Percentiles rank a stretch among this genome's conserved stretches.
Conservation (phyloP, 2,797 vertebrate genomes). For the Paratrypauchen microcephalus region DNA sequence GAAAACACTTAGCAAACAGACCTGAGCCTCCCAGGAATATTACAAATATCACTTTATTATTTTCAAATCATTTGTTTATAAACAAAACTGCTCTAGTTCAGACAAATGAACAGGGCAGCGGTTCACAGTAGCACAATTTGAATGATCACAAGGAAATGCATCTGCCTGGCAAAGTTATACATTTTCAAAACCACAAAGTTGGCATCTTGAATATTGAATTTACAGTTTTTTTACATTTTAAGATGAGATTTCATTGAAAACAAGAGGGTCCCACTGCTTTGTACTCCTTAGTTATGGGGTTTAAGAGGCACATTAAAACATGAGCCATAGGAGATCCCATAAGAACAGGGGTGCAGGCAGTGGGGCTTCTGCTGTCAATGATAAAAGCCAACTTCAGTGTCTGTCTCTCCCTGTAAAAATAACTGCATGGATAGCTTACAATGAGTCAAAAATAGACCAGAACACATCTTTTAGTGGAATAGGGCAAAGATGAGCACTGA, state of each 20-base stretch:
- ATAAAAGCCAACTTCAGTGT: constrained; percentile 15
- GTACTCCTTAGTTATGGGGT: constrained; percentile 26
- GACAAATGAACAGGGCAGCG: constrained; percentile 59
- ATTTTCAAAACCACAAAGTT: constrained; percentile 23
- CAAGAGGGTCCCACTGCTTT: neutral
- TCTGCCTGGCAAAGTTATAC: constrained; percentile 33
- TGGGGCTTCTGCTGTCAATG: constrained; percentile 7
- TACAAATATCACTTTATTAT: constrained; percentile 69
- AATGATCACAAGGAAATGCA: constrained; percentile 30
- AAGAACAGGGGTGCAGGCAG: constrained; percentile 19
- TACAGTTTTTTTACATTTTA: constrained; percentile 24
- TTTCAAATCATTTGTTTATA: constrained; percentile 58
- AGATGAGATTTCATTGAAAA: constrained; percentile 34
- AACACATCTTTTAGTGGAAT: constrained; percentile 19
- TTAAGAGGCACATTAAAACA: constrained; percentile 71
- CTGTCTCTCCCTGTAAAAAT: constrained; percentile 8
- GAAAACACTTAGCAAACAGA: neutral
- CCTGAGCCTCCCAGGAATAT: constrained; percentile 17
- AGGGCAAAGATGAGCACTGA: constrained; percentile 15
- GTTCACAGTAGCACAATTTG: constrained; percentile 25
- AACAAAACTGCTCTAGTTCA: constrained; percentile 56
- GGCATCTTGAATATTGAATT: constrained; percentile 34
- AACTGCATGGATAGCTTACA: neutral
- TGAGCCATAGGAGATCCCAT: constrained; percentile 50
- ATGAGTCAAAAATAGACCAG: constrained; percentile 1